Percentiles rank a stretch among this genome's conserved stretches.
Evolutionary conservation across 2,797 vertebrate species (phyloP).

Genomic region (Myiotriccus ornatus): DNA sequence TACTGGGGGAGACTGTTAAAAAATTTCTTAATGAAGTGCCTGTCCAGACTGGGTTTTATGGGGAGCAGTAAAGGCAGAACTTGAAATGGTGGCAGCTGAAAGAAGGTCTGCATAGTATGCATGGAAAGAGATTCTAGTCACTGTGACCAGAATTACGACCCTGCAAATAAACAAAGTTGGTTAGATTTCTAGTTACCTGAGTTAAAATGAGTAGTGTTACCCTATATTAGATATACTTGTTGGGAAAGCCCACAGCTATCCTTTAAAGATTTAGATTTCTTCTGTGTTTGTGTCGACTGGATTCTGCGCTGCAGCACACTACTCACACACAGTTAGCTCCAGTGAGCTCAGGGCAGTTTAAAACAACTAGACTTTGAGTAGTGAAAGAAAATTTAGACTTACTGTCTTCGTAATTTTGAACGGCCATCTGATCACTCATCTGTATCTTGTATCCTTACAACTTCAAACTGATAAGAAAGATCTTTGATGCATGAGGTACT

Average conservation of each 20-base stretch:
- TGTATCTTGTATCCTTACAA: background rate
- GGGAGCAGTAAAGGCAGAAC: background rate
- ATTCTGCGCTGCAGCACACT: background rate
- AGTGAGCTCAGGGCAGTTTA: background rate
- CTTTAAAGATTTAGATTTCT: background rate
- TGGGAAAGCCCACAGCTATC: background rate
- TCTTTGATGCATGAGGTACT: background rate
- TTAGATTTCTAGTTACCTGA: background rate
- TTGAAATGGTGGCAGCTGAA: background rate
- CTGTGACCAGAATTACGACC: background rate
- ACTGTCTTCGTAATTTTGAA: background rate
- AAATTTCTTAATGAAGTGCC: background rate
- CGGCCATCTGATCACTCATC: background rate
- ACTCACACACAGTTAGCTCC: background rate
- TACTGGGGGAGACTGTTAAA: background rate
- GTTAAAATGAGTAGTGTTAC: background rate
- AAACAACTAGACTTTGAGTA: background rate
- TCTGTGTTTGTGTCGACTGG: background rate
- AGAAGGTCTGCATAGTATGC: background rate
- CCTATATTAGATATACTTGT: background rate
- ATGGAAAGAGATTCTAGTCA: background rate
- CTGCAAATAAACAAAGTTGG: background rate
- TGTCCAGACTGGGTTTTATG: background rate
- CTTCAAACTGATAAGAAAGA: background rate
- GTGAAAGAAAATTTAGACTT: background rate